Evolutionary conservation across 2,797 vertebrate species (phyloP).

Genomic region (Notamacropus eugenii): DNA sequence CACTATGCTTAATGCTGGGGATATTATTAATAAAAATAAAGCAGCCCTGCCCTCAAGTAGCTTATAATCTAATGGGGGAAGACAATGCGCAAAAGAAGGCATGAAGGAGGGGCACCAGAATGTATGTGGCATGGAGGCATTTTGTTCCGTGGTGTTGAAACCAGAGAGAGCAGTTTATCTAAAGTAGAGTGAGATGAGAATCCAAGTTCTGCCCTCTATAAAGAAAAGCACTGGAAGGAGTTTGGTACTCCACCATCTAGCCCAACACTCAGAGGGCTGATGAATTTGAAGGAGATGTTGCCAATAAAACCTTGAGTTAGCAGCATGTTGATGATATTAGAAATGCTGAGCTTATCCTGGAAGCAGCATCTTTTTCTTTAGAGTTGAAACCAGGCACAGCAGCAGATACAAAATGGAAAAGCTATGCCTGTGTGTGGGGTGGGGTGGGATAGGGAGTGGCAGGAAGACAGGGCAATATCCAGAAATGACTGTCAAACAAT

Average conservation of each 20-base stretch:
- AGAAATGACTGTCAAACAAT: not conserved
- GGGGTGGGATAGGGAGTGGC: too few relatives aligned
- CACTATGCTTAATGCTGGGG: not conserved
- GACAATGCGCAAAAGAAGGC: not conserved
- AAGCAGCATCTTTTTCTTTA: too few relatives aligned
- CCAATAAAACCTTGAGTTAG: not conserved
- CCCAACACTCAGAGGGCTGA: not conserved
- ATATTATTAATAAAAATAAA: not conserved
- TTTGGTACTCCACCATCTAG: not conserved
- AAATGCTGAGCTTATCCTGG: not conserved
- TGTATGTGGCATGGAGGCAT: not conserved
- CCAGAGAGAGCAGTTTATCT: not conserved
- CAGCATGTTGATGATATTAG: not conserved
- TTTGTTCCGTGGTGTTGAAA: not conserved
- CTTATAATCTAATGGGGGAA: not conserved
- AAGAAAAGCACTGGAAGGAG: not conserved
- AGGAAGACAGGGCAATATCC: not conserved
- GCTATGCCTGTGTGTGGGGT: not conserved
- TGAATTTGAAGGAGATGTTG: not conserved
- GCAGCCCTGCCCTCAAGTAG: not conserved
- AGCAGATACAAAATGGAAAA: too few relatives aligned
- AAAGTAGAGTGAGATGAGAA: not conserved
- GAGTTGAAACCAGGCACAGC: too few relatives aligned
- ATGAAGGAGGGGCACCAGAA: not conserved
- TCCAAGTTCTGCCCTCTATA: not conserved